Percentiles rank a stretch among this genome's conserved stretches.
Conservation (phyloP, 2,113 vertebrate species). For the Brachionichthys hirsutus region DNA sequence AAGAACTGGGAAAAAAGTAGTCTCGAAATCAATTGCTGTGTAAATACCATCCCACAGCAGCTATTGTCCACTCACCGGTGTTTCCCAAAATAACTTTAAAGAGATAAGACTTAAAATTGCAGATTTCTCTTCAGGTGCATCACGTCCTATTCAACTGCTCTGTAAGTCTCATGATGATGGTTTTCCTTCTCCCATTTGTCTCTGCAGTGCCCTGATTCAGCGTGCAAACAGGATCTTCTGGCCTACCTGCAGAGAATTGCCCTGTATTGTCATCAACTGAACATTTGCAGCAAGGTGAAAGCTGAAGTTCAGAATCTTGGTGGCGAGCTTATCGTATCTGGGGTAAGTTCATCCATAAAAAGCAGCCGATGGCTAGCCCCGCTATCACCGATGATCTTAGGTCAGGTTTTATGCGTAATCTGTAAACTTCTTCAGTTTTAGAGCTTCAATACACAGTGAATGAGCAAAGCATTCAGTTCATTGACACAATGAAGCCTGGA, state of each 20-base stretch:
- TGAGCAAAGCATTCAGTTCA: constrained; percentile 3
- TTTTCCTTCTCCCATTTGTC: constrained; percentile 6
- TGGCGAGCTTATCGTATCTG: constrained; percentile 96
- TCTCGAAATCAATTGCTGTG: too few species aligned
- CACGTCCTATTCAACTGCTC: neutral
- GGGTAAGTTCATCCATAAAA: constrained; percentile 79
- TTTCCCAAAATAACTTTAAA: too few species aligned
- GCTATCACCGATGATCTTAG: neutral
- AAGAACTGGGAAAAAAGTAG: neutral
- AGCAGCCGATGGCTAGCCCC: neutral
- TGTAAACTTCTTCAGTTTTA: too few species aligned
- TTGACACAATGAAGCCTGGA: constrained; percentile 32
- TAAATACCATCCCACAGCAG: too few species aligned
- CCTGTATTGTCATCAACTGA: constrained; percentile 97
- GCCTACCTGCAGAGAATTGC: constrained; percentile 98
- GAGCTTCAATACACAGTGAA: too few species aligned
- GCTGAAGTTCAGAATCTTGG: constrained; percentile 98
- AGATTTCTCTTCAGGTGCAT: too few species aligned
- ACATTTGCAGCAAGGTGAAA: constrained; percentile 99
- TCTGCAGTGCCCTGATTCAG: constrained; percentile 90
- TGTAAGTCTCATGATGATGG: constrained; percentile 4
- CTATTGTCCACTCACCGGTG: too few species aligned
- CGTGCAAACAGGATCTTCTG: constrained; percentile 96
- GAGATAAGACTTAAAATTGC: too few species aligned
- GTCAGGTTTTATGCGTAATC: constrained; percentile 12